A percentile compares a stretch with the other conserved stretches of the same genome.
Evolutionary conservation across 2,113 vertebrate genomes (phyloP).

Genomic region (Serinus canaria): DNA sequence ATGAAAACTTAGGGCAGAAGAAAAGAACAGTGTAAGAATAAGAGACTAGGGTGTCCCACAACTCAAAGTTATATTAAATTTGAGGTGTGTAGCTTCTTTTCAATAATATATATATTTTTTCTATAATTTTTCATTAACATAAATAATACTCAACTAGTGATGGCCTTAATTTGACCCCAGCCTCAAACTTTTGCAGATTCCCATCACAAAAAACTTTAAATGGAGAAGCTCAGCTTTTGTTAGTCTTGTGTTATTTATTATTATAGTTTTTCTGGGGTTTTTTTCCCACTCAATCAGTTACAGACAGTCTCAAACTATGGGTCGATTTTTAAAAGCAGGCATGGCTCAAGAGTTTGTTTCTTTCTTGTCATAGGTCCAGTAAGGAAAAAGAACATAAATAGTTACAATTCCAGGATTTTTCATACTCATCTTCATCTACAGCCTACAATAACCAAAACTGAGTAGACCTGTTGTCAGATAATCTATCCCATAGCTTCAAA

Average conservation of each 20-base stretch:
- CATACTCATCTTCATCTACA: not conserved
- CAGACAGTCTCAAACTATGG: not conserved
- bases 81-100: not conserved
- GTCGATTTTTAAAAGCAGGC: not conserved
- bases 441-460: not conserved
- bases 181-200: not conserved
- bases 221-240: not conserved
- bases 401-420: not conserved
- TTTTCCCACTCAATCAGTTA: not conserved
- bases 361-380: not conserved
- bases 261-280: not conserved
- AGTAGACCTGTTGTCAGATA: not conserved
- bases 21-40: not conserved
- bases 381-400: not conserved
- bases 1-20: not conserved
- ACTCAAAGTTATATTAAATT: not conserved
- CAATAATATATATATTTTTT: not conserved
- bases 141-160: not conserved
- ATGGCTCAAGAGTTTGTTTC: not conserved
- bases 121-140: not conserved
- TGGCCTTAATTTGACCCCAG: not conserved
- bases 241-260: not conserved
- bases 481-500: not conserved
- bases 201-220: not conserved
- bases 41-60: not conserved